Evolutionary conservation across 2,888 invertebrate genomes (phyloP), one percentile per base, ranked within the genome.

Genomic region (Amphimallon solstitiale): DNA sequence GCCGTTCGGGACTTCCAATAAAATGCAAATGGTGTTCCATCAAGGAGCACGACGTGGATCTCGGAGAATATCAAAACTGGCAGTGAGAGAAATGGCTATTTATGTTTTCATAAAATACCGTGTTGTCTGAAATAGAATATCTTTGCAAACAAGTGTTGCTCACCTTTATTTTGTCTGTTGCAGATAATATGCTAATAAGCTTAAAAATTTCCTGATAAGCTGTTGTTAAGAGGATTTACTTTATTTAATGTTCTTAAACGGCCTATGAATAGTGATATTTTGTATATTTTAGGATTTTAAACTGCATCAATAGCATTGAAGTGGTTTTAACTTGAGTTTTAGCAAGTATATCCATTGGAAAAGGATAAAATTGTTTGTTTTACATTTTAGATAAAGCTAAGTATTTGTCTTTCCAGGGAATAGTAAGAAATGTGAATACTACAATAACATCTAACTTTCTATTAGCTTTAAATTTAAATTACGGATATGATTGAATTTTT

Each of bases 1-100:
- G 72, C 75, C 74, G 75, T 74, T 72, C 74, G n/a, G 72, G 73
- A 67, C 71, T 75, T 79, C 74, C 77, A 80, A 80, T 80, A 80
- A 80, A 80, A 80, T 80, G 80, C 80, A 80, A 75, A 79, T 78
- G 74, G 72, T 71, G 73, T 72, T 71, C 75, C 75, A 76, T 76
- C 77, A 76, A 51, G 56, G 43, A 43, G 43, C 37, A 56, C 40
- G 56, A 43, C 43, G 43, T 43, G 23, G 56, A 56, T 56, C 14
- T 56, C 56, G 5, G 23, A 12, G 56, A 74, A 76, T 76, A 76
- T 76, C 74, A 73, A 23, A 72, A 74, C 70, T 72, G 72, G 71
- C 74, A 74, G 75, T 71, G 71, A 76, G 75, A 77, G 76, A 76
- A 76, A 76, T 76, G 74, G 76, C 72, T 75, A 77, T 77, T 75